phyloP scores from a whole-genome alignment of 23 tunicate species.

The Ascidia mentula region DNA sequence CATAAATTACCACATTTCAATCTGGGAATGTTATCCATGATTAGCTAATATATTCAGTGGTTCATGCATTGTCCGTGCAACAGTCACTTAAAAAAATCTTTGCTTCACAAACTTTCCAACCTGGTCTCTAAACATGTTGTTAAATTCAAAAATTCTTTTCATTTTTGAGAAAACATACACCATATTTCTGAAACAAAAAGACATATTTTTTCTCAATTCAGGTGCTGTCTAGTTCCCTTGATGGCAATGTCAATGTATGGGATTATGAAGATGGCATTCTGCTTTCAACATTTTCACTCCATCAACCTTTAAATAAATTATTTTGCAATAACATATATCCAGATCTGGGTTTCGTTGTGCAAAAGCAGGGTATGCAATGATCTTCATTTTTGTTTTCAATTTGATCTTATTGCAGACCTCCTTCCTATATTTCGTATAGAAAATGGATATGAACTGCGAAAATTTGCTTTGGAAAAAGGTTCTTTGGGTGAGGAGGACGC shows the following conservation, averaged over 20 bases:
- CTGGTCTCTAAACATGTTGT: not conserved
- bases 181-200: not conserved
- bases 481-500: not conserved
- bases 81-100: too few relatives aligned
- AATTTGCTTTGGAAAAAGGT: not conserved
- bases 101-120: too few relatives aligned
- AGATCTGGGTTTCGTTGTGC: slow-evolving; percentile 17
- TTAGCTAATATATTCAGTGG: too few relatives aligned
- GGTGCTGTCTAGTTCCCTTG: slow-evolving; percentile 63
- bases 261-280: slow-evolving; percentile 83
- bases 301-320: slow-evolving; percentile 31
- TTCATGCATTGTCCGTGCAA: too few relatives aligned
- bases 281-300: slow-evolving; percentile 25
- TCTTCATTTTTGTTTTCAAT: not conserved
- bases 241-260: slow-evolving; percentile 58
- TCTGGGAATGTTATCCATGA: too few relatives aligned
- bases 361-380: slow-evolving; percentile 5
- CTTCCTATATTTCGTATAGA: too few relatives aligned
- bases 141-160: not conserved
- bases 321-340: slow-evolving; percentile 10
- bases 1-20: too few relatives aligned
- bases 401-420: too few relatives aligned
- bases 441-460: not conserved
- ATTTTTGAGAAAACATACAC: not conserved
- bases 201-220: slow-evolving; percentile 4